Base-by-base conservation (phyloP, 2,797 vertebrate species). In the Squalus acanthias region DNA sequence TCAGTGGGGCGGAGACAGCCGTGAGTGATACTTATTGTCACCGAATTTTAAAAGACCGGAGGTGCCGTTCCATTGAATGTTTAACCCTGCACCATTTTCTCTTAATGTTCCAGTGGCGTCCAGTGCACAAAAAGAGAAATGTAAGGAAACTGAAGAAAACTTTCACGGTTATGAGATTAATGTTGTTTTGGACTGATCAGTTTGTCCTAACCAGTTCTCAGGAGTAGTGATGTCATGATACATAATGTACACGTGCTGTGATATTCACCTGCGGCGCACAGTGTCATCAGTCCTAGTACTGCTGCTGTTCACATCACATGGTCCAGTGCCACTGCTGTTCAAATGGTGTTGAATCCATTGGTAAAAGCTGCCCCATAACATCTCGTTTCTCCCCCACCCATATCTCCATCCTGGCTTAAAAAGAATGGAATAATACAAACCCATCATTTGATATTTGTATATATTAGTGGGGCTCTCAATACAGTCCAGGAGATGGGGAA, bases 71-170 rank as follows among this genome's bases (percentile, higher is more conserved):
- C 53, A 53, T 39, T 33, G 33, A 85, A 70, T 96, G 63, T 96
- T 74, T 87, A 88, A 87, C n/a, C 10, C 67, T 89, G 46, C 96
- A 89, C 20, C 53, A 10, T 70, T 96, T 92, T 88, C 57, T 87
- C 60, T 96, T 69, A 67, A 87, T 89, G 15, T 96, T 87, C 82
- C 89, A 87, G 65, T 96, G 82, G 89, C 96, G 82, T 46, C 96
- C 96, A 53, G 79, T 96, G n/a, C 65, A 53, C 26, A 39, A 9
- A 39, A 88, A 69, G 79, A 96, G 89, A 96, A 92, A 33, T 89
- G 82, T 88, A 96, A 96, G 65, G 70, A 29, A 65, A 53, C 4
- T 53, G 29, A 22, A 53, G 60, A 53, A 65, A 89, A 67, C 88
- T 89, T 89, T 89, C 50, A 92, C 0, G 63, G 60, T 88, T 91